Evolutionary conservation across 2,113 vertebrate genomes (phyloP), one percentile per base, ranked within the genome.

Genomic region (Bagarius yarrelli): DNA sequence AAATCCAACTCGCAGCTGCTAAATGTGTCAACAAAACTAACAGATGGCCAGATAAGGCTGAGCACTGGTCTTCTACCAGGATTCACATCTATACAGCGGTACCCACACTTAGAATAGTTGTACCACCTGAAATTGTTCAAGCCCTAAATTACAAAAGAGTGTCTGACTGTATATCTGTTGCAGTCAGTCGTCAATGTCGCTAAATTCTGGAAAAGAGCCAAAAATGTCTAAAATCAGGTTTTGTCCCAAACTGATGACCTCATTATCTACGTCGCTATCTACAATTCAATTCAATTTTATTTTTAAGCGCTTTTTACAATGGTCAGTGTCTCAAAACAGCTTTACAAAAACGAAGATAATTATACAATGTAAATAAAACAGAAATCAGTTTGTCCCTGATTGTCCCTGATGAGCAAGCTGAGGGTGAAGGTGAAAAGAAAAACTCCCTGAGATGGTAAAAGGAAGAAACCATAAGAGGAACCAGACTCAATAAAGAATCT

Each of bases 11-110:
- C 84, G 70, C 84, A 19, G 87, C 86, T 59, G 71, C 32, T 69
- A 86, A 81, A 86, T 77, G 84, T 86, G 86, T 89, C 82, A 83
- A 76, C 71, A 85, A 90, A 83, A 90, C 85, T 88, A 88, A 83
- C 89, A 90, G 89, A 91, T 89, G 85, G 88, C 21, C 11, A 85
- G 78, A 85, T 85, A 74, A 80, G 66, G 82, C 64, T 81, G 73
- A 78, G 63, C 81, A 61, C 86, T 88, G 85, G 78, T 84, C 80
- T 79, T 81, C 83, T 86, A 72, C 76, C 66, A 78, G 25, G 70
- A 78, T 79, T 47, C n/a, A 23, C 72, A 84, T 30, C 57, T 36
- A 61, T 59, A 64, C 25, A 50, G 40, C 12, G 27, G 72, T n/a
- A 18, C 5, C 30, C 23, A 11, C 5, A 36, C 78, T 53, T 30